Evolutionary conservation across 2,113 vertebrate species (phyloP), one percentile per base, ranked within the genome.

Genomic region (Scytalopus superciliaris): DNA sequence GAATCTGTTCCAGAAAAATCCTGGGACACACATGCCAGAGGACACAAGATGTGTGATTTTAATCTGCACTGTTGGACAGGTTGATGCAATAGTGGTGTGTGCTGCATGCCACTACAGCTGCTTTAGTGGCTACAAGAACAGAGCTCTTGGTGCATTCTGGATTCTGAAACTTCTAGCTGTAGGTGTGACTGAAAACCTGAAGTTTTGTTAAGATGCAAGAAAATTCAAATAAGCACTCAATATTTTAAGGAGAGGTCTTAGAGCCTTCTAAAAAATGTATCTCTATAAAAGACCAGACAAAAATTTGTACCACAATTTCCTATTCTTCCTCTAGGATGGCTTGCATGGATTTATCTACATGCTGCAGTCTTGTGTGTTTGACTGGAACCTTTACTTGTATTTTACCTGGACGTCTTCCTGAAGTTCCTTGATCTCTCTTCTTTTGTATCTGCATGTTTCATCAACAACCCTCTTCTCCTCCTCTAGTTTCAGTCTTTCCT

Each of bases 341-440:
- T 55, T 81, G 30, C 4, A 30, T n/a, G 52, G 27, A 19, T 73
- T 77, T 80, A 66, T 17, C 16, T 60, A 37, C 7, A 2, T 39
- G 17, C 40, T 82, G 39, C 31, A 84, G 44, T 78, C 49, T 40
- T 44, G 7, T 37, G 9, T 78, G 14, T 52, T 31, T 31, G 23
- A 44, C 40, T 8, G 5, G 27, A 84, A 64, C 39, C 67, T 69
- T 37, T 62, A 31, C 23, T 50, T 72, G 27, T 78, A 25, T 60
- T 73, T 97, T 97, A 99, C 99, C 98, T 99, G 98, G 53, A 98
- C 72, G 16, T 99, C 98, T 85, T 98, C 98, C 87, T 99, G 97
- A 60, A 99, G 98, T 89, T 99, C 98, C 79, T 97, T 96, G 53
- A 99, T 97, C 83, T 98, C 97, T 81, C 96, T 98, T 97, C 91